A percentile compares a stretch with the other conserved stretches of the same genome.
These are phyloP conservation scores for Drosophila robusta DNA, from an alignment of 2,888 invertebrate species.

Conservation along the genomic window DNA sequence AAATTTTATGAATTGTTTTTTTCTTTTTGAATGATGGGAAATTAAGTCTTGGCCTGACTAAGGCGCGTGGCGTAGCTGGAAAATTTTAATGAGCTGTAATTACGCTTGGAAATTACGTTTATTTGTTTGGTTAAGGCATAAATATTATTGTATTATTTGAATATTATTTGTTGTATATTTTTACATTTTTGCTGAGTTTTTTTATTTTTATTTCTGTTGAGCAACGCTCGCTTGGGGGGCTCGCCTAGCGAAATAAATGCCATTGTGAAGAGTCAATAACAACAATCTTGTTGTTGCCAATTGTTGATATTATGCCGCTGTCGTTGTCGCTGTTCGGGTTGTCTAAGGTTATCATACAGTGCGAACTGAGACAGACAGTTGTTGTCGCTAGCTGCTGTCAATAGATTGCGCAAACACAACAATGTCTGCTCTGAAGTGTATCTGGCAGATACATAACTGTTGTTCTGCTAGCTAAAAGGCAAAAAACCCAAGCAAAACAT, in stretches of 20 bases:
- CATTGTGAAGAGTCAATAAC: slow-evolving; percentile 35
- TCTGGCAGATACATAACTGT: slow-evolving; percentile 42
- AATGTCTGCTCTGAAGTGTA: slow-evolving; percentile 31
- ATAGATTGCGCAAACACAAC: slow-evolving; percentile 31
- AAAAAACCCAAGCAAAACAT: slow-evolving; percentile 9
- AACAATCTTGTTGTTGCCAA: slow-evolving; percentile 24
- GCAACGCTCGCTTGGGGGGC: slow-evolving; percentile 61
- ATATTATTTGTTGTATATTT: slow-evolving; percentile 16
- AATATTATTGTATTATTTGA: slow-evolving; percentile 50
- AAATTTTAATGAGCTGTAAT: slow-evolving; percentile 13
- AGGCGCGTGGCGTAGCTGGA: slow-evolving; percentile 6
- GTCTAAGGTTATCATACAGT: slow-evolving; percentile 67
- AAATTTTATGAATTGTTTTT: not conserved
- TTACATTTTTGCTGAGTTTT: not conserved
- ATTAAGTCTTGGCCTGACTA: slow-evolving; percentile 15
- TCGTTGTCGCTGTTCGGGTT: slow-evolving; percentile 29
- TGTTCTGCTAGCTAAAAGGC: slow-evolving; percentile 19
- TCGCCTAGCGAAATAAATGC: slow-evolving; percentile 57
- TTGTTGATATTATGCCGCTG: slow-evolving; percentile 26
- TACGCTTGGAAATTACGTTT: slow-evolving; percentile 12
- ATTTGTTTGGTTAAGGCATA: slow-evolving; percentile 19
- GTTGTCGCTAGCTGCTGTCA: slow-evolving; percentile 27
- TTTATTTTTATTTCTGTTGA: slow-evolving; percentile 25
- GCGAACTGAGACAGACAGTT: slow-evolving; percentile 23
- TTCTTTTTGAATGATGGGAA: slow-evolving; percentile 32